These are phyloP conservation scores for Garra rufa DNA, from an alignment of 2,113 vertebrate genomes.

Conservation along the genomic window DNA sequence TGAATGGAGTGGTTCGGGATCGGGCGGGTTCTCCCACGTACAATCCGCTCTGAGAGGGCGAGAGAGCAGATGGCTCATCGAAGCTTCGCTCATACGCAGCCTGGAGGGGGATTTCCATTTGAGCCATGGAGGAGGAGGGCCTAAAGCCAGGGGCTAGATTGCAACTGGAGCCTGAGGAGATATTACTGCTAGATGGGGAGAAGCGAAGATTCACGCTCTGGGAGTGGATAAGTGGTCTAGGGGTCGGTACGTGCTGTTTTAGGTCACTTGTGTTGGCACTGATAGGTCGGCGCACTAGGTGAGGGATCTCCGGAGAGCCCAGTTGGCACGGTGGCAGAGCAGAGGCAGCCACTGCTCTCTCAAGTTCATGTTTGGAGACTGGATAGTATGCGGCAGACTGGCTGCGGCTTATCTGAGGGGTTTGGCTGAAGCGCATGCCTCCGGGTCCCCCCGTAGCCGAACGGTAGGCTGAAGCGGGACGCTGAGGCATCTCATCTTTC, in stretches of 20 bases:
- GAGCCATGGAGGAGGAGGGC: slow-evolving; percentile 91
- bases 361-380: slow-evolving; percentile 90
- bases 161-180: slow-evolving; percentile 85
- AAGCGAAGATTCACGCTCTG: slow-evolving; percentile 96
- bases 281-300: slow-evolving; percentile 91
- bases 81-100: slow-evolving; percentile 87
- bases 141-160: slow-evolving; percentile 90
- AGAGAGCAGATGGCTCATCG: slow-evolving; percentile 93
- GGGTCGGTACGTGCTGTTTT: slow-evolving; percentile 91
- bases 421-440: slow-evolving; percentile 91
- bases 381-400: slow-evolving; percentile 98
- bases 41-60: slow-evolving; percentile 88
- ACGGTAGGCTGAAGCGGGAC: slow-evolving; percentile 94
- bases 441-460: slow-evolving; percentile 80
- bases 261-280: slow-evolving; percentile 91
- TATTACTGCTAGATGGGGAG: slow-evolving; percentile 96
- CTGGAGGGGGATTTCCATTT: slow-evolving; percentile 98
- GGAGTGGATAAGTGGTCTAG: slow-evolving; percentile 93
- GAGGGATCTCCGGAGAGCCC: slow-evolving; percentile 92
- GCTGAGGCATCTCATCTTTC: slow-evolving; percentile 94
- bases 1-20: slow-evolving; percentile 96
- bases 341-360: slow-evolving; percentile 71
- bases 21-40: slow-evolving; percentile 90
- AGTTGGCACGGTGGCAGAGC: slow-evolving; percentile 85
- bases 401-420: slow-evolving; percentile 95